Conservation (phyloP, 2,797 vertebrate species). For the Synaphobranchus kaupii region DNA sequence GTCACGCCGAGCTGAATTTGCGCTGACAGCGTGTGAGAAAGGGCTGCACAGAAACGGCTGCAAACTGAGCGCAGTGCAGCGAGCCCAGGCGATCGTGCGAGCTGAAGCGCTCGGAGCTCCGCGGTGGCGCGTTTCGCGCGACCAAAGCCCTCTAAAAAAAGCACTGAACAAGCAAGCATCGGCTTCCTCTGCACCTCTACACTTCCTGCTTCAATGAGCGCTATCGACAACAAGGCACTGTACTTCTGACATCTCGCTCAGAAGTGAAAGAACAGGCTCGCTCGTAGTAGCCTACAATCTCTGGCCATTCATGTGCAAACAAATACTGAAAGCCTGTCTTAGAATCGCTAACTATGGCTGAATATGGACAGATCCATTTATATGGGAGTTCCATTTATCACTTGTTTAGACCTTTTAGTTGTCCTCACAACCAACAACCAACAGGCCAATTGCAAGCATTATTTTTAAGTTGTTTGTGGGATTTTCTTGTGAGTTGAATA, state of each 20-base stretch:
- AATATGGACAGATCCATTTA: too few species aligned
- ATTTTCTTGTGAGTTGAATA: not conserved
- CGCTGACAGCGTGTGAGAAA: not conserved
- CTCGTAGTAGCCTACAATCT: not conserved
- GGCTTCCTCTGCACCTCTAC: conserved; percentile 80
- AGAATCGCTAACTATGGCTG: not conserved
- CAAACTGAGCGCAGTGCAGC: not conserved
- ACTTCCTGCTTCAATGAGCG: conserved; percentile 74
- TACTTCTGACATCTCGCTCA: not conserved
- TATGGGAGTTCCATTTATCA: not conserved
- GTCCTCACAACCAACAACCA: not conserved
- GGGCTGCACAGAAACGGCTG: not conserved
- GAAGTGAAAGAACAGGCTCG: not conserved
- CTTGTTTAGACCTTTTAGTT: not conserved
- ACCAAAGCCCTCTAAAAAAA: conserved; percentile 76
- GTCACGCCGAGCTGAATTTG: not conserved
- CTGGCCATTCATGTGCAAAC: not conserved
- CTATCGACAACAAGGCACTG: conserved; percentile 34
- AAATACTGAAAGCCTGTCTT: not conserved
- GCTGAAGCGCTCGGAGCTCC: conserved; percentile 46
- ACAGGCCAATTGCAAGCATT: not conserved
- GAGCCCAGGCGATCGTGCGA: conserved; percentile 52
- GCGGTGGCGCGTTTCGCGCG: conserved; percentile 58
- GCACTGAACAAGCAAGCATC: conserved; percentile 69
- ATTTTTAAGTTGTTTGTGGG: not conserved